Base-by-base conservation (phyloP, 2,888 invertebrate genomes). In the Brenthis ino region DNA sequence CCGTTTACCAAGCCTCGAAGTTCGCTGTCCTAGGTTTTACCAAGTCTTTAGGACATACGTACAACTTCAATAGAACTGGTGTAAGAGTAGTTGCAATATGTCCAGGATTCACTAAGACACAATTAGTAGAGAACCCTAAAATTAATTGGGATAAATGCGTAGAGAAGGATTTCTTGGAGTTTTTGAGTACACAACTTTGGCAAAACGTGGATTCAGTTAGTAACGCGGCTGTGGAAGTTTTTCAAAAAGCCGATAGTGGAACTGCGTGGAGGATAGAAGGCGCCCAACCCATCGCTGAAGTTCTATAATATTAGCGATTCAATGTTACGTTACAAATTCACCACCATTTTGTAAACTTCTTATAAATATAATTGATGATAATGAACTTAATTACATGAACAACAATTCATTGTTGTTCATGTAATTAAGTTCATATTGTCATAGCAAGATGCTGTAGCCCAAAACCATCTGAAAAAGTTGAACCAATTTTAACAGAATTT, bases 1-100 rank as follows among this genome's bases (percentile, higher is more conserved):
- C 95, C 0, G 83, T 94, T n/a, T 95, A 95, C 78, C 93, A 93
- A 33, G 94, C 94, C 1, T 94, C 95, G 0, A 95, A 95, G 80
- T 93, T 90, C 69, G 94, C 93, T 11, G 93, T 94, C 3, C 81
- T 76, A 72, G 79, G 77, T 16, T 86, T 94, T 72, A 91, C 92
- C 14, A 89, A 87, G 66, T 93, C 93, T 5, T 74, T 93, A 79
- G 85, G 94, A 56, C 81, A 91, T 76, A 74, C 75, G 65, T 85
- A 84, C 48, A 93, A 94, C 68, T 93, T 76, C 69, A 84, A 88
- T 1, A 84, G 86, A 67, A 91, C 87, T 14, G 93, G 93, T 0
- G 93, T 94, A 1, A 87, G 93, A 72, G 89, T 94, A 3, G 82
- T 94, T n/a, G 91, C 88, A 0, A 81, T 94, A 43, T 94, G 94